Percentiles rank a stretch among this genome's conserved stretches.
Evolutionary conservation across 2,888 invertebrate species (phyloP).

Genomic region (Camponotus fellah): DNA sequence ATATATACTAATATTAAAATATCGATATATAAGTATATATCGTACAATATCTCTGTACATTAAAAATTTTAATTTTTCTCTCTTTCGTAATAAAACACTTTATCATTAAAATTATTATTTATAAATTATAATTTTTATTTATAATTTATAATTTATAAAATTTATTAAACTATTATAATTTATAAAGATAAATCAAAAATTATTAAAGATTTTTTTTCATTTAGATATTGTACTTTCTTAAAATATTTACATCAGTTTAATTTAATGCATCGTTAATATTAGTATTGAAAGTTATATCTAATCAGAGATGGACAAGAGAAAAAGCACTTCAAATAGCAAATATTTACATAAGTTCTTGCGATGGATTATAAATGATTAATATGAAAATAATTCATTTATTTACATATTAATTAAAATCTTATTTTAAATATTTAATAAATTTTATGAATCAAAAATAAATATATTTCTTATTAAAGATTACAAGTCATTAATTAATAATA

Average conservation of each 20-base stretch:
- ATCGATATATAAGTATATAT: no score
- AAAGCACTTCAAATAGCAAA: no score
- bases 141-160: no score
- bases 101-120: not conserved
- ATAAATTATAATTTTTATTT: no score
- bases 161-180: not conserved
- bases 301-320: not conserved
- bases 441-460: no score
- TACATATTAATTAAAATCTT: no score
- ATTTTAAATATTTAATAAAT: no score
- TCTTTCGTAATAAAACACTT: not conserved
- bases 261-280: not conserved
- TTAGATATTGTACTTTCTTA: not conserved
- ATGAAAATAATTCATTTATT: no score
- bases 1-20: not conserved
- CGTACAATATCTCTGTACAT: not conserved
- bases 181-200: not conserved
- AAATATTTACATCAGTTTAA: not conserved
- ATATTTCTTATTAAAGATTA: no score
- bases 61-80: not conserved
- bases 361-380: no score
- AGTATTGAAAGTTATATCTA: not conserved
- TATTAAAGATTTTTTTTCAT: not conserved
- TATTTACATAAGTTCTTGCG: no score
- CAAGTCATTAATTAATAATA: no score